phyloP scores from a whole-genome alignment of 2,888 invertebrate species.

The Diadegma fenestrale region DNA sequence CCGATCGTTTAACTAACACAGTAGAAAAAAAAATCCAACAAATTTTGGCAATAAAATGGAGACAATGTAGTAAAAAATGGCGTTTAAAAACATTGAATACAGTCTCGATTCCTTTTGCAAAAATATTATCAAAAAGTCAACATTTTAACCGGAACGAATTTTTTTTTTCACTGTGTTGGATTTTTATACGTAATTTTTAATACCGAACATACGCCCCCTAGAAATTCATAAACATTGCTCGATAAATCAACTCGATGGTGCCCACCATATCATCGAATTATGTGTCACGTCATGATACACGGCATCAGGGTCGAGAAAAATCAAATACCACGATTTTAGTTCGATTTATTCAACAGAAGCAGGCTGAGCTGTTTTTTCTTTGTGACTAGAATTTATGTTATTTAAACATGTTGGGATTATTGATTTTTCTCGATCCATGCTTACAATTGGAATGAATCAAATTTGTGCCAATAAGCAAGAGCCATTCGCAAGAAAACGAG shows the following conservation, averaged over 20 bases:
- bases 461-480: conserved; percentile 39
- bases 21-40: conserved; percentile 13
- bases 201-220: conserved; percentile 36
- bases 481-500: conserved; percentile 41
- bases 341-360: not conserved
- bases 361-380: not conserved
- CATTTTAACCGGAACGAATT: not conserved
- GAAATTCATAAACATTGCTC: conserved; percentile 56
- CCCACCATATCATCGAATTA: conserved; percentile 28
- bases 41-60: not conserved
- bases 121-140: not conserved
- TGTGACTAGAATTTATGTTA: not conserved
- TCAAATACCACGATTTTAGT: not conserved
- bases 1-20: conserved; percentile 22
- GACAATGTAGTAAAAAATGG: not conserved
- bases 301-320: conserved; percentile 25
- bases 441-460: conserved; percentile 36
- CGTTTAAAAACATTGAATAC: not conserved
- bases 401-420: not conserved
- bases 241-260: conserved; percentile 44
- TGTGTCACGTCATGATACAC: not conserved
- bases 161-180: conserved; percentile 40
- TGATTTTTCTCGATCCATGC: conserved; percentile 35
- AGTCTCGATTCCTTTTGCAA: not conserved
- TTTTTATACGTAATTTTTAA: conserved; percentile 39